Percentiles rank a stretch among this genome's conserved stretches.
phyloP scores from a whole-genome alignment of 2,113 vertebrate species.

The Tyto alba region DNA sequence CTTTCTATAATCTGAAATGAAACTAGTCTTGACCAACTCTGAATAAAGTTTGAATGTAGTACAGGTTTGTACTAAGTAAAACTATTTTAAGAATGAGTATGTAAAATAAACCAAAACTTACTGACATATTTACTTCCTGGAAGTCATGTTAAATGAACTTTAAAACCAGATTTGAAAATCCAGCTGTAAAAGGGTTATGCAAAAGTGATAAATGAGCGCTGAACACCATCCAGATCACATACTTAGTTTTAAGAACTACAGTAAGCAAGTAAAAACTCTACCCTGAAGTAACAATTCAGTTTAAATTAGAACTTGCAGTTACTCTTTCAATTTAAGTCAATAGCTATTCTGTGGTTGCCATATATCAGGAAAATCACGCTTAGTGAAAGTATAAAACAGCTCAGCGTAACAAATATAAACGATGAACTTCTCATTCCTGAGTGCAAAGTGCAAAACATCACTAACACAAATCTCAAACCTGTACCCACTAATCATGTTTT shows the following conservation, averaged over 20 bases:
- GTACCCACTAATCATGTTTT: conserved; percentile 1
- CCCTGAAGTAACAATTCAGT: background rate
- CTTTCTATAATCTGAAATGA: conserved; percentile 61
- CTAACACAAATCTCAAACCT: background rate
- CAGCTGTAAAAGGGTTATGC: conserved; percentile 60
- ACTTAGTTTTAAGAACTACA: background rate
- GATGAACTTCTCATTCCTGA: background rate
- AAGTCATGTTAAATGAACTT: conserved; percentile 55
- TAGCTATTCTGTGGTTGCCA: background rate
- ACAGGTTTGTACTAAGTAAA: conserved; percentile 51
- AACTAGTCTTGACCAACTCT: conserved; percentile 44
- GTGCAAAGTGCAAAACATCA: background rate
- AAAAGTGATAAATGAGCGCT: conserved; percentile 63
- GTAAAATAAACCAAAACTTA: conserved; percentile 66
- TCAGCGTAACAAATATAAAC: background rate
- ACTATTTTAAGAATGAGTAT: conserved; percentile 26
- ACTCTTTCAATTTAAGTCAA: conserved; percentile 10
- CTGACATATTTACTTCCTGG: conserved; percentile 67
- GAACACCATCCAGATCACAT: conserved; percentile 50
- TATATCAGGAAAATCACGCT: background rate
- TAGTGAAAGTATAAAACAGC: background rate
- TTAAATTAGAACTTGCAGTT: conserved; percentile 43
- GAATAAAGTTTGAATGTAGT: conserved; percentile 38
- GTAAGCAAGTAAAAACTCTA: conserved; percentile 27
- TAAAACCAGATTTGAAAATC: conserved; percentile 71